Evolutionary conservation across 2,113 vertebrate species (phyloP).

Genomic region (Lepisosteus osseus): DNA sequence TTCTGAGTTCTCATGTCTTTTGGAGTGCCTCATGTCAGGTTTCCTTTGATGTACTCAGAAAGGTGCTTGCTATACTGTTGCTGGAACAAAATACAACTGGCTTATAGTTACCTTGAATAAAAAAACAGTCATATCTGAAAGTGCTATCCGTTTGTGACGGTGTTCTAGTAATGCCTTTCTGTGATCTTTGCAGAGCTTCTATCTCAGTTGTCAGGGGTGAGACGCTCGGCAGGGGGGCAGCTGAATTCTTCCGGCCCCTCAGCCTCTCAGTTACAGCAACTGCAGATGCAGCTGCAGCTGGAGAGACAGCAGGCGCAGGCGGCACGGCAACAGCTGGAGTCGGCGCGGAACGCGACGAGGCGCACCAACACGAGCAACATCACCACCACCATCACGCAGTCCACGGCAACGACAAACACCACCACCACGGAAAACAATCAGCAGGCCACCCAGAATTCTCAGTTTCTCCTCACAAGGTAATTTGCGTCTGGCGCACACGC

Average conservation of each 20-base stretch:
- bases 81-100: no score
- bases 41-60: no score
- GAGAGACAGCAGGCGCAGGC: conserved; percentile 96
- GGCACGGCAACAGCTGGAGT: conserved; percentile 91
- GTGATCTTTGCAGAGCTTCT: conserved; percentile 81
- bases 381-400: conserved; percentile 79
- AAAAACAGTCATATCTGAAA: no score
- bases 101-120: no score
- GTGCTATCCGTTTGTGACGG: no score
- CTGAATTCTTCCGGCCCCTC: conserved; percentile 95
- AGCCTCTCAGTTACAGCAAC: conserved; percentile 93
- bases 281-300: conserved; percentile 98
- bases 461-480: conserved; percentile 96
- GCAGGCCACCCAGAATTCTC: conserved; percentile 84
- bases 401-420: conserved; percentile 76
- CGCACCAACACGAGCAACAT: conserved; percentile 87
- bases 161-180: not conserved
- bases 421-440: conserved; percentile 82
- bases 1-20: no score
- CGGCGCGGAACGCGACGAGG: conserved; percentile 85
- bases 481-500: conserved; percentile 4
- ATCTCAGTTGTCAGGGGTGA: conserved; percentile 95
- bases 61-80: no score
- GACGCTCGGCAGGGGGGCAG: conserved; percentile 92
- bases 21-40: no score